Evolutionary conservation across 2,113 vertebrate genomes (phyloP), one percentile per base, ranked within the genome.

Genomic region (Chunga burmeisteri): DNA sequence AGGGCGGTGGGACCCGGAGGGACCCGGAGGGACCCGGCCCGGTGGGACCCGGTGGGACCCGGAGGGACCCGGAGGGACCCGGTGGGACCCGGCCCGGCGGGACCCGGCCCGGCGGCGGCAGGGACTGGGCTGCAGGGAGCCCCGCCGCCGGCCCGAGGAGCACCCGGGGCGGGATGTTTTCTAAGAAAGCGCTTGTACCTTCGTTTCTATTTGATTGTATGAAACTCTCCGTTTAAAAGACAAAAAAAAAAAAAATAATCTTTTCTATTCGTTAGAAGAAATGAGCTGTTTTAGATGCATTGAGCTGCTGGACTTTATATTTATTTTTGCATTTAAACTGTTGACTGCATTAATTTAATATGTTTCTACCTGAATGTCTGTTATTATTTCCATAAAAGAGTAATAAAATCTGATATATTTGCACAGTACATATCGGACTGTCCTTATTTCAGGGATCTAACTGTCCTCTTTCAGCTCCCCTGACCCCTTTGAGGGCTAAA

Each of bases 321-420:
- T 98, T 98, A 98, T 98, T 98, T 98, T 98, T 98, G 98, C 98
- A 98, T 97, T 97, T 97, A 95, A 96, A 94, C 94, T 85, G 97
- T 96, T 91, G 97, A 97, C 93, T 82, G 96, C 94, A 29, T 98
- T 98, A 97, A 98, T 98, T 98, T 98, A 98, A 98, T 95, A 97
- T 97, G 97, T 98, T 98, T 98, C 97, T 98, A 98, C 97, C 92
- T 96, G 95, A 96, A 97, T 97, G 97, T 98, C 96, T 97, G 97
- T 94, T 97, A 93, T 97, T 96, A 95, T 98, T 98, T 97, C 97
- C 86, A 95, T 91, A 96, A 94, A 27, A 97, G 96, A 98, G 97
- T 96, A 98, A 98, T 98, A 98, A 98, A 98, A 88, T 78, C 68
- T 72, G 89, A 96, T 98, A 98, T 98, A 98, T 98, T 98, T 98